Base-by-base conservation (phyloP, 2,888 invertebrate species). In the Drosophila koepferae region DNA sequence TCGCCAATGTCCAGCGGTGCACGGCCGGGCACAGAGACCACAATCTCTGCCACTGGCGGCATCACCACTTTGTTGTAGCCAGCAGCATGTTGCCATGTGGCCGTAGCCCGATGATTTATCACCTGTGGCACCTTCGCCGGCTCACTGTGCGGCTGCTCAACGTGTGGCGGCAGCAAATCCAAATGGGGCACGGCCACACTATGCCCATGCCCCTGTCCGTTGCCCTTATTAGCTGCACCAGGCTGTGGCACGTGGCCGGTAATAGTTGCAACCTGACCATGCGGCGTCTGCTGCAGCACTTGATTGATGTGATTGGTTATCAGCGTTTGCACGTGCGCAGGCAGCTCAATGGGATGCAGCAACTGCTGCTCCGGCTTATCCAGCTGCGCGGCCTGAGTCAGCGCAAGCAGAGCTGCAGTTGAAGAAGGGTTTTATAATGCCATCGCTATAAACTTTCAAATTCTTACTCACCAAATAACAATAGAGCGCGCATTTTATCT, bases 251-350 rank as follows among this genome's bases (percentile, higher is more conserved):
- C 83, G 54, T 85, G 65, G 9, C 87, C 87, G 31, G 75, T 83
- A 10, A 86, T 46, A 40, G 77, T 72, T 31, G 68, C 74, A 31
- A 64, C 10, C 36, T 34, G 55, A 38, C 56, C 63, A 23, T 69
- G 66, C 12, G 74, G 73, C 44, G 72, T 74, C 58, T 86, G 72
- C 54, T 68, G 62, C 44, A 86, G 66, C 61, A 85, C 78, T 4
- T 88, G 86, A 81, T 88, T 74, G 77, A 88, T 76, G 77, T 87
- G 87, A 75, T 82, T 85, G 20, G 77, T 82, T 73, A 85, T 88
- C 60, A 83, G 65, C 16, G 66, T 67, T 46, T 82, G 63, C 38
- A 86, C 74, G 48, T 82, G 78, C 56, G 58, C 55, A 9, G 88
- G 88, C 46, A 85, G 55, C 51, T 81, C 74, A 18, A 67, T 66